A percentile compares a stretch with the other conserved stretches of the same genome.
Evolutionary conservation across 2,797 vertebrate genomes (phyloP).

Genomic region (Oceanodroma leucorhoa): DNA sequence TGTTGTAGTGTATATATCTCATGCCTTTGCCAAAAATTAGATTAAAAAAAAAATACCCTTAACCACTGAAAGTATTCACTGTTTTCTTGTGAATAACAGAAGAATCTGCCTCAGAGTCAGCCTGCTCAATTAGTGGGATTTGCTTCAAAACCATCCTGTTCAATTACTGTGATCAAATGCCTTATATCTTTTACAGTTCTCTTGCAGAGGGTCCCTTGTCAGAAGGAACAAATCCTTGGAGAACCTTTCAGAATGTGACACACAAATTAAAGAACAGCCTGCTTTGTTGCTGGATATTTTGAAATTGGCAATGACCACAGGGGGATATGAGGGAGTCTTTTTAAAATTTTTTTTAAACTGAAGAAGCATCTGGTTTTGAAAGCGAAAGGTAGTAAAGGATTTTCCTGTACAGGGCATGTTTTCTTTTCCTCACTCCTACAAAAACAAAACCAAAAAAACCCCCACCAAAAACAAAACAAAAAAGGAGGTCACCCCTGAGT

Average conservation of each 20-base stretch:
- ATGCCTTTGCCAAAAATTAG: neutral
- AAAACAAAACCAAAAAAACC: neutral
- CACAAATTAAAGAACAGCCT: neutral
- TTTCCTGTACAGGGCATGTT: neutral
- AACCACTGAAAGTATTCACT: neutral
- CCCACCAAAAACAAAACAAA: neutral
- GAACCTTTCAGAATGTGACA: neutral
- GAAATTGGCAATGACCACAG: neutral
- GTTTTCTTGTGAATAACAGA: neutral
- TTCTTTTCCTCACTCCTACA: neutral
- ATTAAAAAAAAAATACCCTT: neutral
- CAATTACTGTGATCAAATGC: constrained; percentile 24
- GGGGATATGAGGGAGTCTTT: neutral
- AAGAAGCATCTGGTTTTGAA: constrained; percentile 17
- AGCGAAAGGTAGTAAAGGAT: neutral
- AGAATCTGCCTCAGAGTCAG: neutral
- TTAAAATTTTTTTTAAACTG: neutral
- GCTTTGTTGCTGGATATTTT: neutral
- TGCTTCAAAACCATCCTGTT: constrained; percentile 29
- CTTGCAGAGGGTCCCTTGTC: neutral
- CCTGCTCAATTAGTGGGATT: constrained; percentile 27
- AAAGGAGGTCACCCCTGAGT: neutral
- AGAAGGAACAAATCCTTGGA: neutral
- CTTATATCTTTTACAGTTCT: neutral
- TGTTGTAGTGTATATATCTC: neutral